phyloP scores from a whole-genome alignment of 2,888 invertebrate genomes.

The Axea sp. region DNA sequence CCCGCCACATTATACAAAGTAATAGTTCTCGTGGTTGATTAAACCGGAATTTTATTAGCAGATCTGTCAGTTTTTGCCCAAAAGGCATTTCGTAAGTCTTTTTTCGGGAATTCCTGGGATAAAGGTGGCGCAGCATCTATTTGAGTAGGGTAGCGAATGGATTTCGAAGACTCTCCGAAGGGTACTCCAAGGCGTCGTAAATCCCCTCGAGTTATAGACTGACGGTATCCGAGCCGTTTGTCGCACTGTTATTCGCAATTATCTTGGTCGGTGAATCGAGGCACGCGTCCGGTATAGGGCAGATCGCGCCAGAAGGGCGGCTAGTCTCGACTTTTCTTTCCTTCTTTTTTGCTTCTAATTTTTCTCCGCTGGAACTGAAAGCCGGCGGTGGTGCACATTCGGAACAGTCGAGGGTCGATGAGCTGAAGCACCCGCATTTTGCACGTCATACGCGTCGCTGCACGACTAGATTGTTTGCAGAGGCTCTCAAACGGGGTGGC shows the following conservation, averaged over 20 bases:
- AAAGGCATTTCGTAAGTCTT: slow-evolving; percentile 45
- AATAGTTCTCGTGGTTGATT: slow-evolving; percentile 43
- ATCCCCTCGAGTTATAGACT: slow-evolving; percentile 67
- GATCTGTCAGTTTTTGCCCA: slow-evolving; percentile 46
- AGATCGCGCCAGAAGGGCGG: slow-evolving; percentile 54
- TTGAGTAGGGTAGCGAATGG: slow-evolving; percentile 24
- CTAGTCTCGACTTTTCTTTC: slow-evolving; percentile 62
- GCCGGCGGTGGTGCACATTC: slow-evolving; percentile 57
- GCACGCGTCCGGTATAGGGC: slow-evolving; percentile 73
- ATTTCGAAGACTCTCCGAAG: slow-evolving; percentile 29
- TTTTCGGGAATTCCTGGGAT: slow-evolving; percentile 50
- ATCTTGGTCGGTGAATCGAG: slow-evolving; percentile 76
- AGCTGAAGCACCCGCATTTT: slow-evolving; percentile 78
- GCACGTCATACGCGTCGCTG: slow-evolving; percentile 80
- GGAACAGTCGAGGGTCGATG: slow-evolving; percentile 74
- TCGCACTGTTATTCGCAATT: slow-evolving; percentile 79
- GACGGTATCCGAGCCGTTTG: slow-evolving; percentile 74
- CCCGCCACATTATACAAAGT: slow-evolving; percentile 19
- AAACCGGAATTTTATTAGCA: slow-evolving; percentile 47
- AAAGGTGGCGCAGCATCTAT: slow-evolving; percentile 47
- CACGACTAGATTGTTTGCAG: slow-evolving; percentile 79
- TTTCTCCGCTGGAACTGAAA: slow-evolving; percentile 54
- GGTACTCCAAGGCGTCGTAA: slow-evolving; percentile 63
- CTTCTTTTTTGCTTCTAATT: slow-evolving; percentile 58
- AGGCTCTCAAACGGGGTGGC: slow-evolving; percentile 75